phyloP scores from a whole-genome alignment of 2,888 invertebrate genomes.

The Chironomus riparius region DNA sequence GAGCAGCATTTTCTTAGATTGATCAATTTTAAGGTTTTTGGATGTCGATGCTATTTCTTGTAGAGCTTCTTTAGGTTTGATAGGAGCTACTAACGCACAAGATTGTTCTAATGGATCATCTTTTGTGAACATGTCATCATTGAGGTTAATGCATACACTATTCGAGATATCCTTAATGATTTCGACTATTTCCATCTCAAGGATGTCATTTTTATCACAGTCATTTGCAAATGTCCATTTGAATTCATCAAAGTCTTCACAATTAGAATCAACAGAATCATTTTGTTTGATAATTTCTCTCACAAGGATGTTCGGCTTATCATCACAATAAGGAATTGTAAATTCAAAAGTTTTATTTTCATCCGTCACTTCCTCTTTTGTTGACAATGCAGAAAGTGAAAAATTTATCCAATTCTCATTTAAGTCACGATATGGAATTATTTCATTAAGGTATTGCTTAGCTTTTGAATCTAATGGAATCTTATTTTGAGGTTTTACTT shows the following conservation, averaged over 20 bases:
- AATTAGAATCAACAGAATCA: neutral
- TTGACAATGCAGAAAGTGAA: slow-evolving; percentile 37
- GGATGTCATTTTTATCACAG: slow-evolving; percentile 29
- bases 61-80: neutral
- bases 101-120: slow-evolving; percentile 36
- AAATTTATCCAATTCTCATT: slow-evolving; percentile 42
- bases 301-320: neutral
- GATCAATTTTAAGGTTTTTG: slow-evolving; percentile 33
- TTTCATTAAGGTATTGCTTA: slow-evolving; percentile 39
- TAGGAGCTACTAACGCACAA: slow-evolving; percentile 31
- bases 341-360: neutral
- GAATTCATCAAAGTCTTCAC: slow-evolving; percentile 30
- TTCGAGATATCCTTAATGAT: slow-evolving; percentile 48
- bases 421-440: slow-evolving; percentile 38
- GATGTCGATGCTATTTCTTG: neutral
- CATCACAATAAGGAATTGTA: neutral
- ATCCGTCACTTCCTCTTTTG: neutral
- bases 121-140: slow-evolving; percentile 47
- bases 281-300: neutral
- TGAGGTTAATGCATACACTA: slow-evolving; percentile 52
- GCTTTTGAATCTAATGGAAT: slow-evolving; percentile 37
- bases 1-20: neutral
- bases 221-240: slow-evolving; percentile 32
- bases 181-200: slow-evolving; percentile 38
- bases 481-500: neutral